Evolutionary conservation across 2,797 vertebrate species (phyloP).

Genomic region (Champsocephalus gunnari): DNA sequence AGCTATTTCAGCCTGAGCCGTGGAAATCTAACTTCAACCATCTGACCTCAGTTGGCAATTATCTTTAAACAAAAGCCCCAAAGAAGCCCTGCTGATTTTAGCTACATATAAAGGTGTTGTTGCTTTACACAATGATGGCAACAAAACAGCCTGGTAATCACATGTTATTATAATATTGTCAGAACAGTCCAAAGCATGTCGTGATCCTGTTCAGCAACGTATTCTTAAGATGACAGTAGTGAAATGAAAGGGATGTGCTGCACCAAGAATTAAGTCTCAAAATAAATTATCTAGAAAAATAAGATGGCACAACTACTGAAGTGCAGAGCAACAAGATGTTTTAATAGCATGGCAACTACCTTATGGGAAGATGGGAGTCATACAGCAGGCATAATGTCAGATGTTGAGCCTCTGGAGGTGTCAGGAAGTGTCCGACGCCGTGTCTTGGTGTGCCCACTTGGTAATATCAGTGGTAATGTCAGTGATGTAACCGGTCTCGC

Average conservation of each 20-base stretch:
- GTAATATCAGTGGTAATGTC: background rate
- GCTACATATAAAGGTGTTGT: background rate
- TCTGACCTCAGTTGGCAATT: conserved; percentile 37
- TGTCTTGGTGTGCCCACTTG: conserved; percentile 48
- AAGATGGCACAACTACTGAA: conserved; percentile 16
- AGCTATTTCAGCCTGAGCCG: conserved; percentile 20
- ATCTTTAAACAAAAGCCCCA: conserved; percentile 30
- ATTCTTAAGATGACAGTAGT: conserved; percentile 5
- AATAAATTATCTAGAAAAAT: conserved; percentile 10
- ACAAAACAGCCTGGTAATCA: background rate
- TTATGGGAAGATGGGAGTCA: conserved; percentile 22
- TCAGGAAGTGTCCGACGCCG: conserved; percentile 17
- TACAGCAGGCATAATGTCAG: conserved; percentile 17
- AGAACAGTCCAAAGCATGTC: conserved; percentile 2
- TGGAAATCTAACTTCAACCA: conserved; percentile 30
- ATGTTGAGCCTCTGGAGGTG: conserved; percentile 31
- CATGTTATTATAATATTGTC: conserved; percentile 4
- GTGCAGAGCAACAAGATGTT: conserved; percentile 7
- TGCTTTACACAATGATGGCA: conserved; percentile 13
- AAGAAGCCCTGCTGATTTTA: background rate
- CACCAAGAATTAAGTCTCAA: background rate
- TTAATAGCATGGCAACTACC: conserved; percentile 20
- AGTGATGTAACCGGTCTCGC: conserved; percentile 18
- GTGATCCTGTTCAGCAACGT: conserved; percentile 7
- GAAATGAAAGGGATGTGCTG: background rate